Percentiles rank a stretch among this genome's conserved stretches.
These are phyloP conservation scores for Anarsia innoxiella DNA, from an alignment of 2,888 invertebrate species.

Conservation along the genomic window DNA sequence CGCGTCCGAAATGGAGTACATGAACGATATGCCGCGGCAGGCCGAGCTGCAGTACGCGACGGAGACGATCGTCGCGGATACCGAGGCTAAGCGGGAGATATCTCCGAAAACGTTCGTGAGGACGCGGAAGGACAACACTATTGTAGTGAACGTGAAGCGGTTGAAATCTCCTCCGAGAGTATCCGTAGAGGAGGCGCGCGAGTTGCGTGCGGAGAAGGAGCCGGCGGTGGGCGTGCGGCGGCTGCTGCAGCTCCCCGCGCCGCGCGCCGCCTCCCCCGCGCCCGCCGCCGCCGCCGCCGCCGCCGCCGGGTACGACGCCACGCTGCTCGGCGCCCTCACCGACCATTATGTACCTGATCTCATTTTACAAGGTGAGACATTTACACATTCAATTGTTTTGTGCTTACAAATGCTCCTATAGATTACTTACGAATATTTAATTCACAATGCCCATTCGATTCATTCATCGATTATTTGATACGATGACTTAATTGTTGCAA, in stretches of 20 bases:
- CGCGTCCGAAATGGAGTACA: slow-evolving; percentile 81
- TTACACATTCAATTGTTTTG: too few relatives aligned
- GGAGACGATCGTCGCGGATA: slow-evolving; percentile 38
- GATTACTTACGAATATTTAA: too few relatives aligned
- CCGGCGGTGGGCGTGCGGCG: slow-evolving; percentile 41
- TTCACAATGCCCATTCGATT: too few relatives aligned
- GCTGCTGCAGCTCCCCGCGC: slow-evolving; percentile 76
- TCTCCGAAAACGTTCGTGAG: slow-evolving; percentile 61
- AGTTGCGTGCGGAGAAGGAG: slow-evolving; percentile 13
- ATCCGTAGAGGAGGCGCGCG: slow-evolving; percentile 3
- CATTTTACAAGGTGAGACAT: slow-evolving; percentile 80
- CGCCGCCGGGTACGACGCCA: slow-evolving; percentile 73
- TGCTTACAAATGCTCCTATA: too few relatives aligned
- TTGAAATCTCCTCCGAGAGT: slow-evolving; percentile 1
- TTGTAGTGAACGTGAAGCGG: slow-evolving; percentile 49
- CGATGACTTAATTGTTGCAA: too few relatives aligned
- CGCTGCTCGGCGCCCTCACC: slow-evolving; percentile 77
- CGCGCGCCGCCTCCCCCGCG: slow-evolving; percentile 26
- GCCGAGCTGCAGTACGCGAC: slow-evolving; percentile 59
- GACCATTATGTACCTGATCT: slow-evolving; percentile 84
- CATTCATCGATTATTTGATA: too few relatives aligned
- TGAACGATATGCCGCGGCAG: slow-evolving; percentile 60
- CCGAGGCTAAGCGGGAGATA: slow-evolving; percentile 27
- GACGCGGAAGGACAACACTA: slow-evolving; percentile 55
- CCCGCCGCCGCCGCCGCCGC: slow-evolving; percentile 12